A percentile compares a stretch with the other conserved stretches of the same genome.
Evolutionary conservation across 2,888 invertebrate species (phyloP).

Genomic region (Eretmocerus hayati): DNA sequence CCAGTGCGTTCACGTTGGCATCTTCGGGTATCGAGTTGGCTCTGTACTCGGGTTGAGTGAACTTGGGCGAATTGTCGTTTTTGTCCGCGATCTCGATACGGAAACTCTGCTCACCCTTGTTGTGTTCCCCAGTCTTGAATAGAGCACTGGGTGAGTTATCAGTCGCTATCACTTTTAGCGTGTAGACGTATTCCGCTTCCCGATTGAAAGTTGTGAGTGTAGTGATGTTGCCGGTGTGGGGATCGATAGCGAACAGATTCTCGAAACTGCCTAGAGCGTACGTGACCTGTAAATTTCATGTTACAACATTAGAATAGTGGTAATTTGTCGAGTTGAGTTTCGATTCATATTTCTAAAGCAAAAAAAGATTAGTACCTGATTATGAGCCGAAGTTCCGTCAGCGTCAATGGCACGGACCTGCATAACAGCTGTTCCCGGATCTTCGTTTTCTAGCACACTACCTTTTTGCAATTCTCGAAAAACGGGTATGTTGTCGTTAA

Average conservation of each 20-base stretch:
- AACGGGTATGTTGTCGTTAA: slow-evolving; percentile 84
- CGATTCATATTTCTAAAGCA: no score
- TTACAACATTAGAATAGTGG: background rate
- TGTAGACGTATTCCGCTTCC: slow-evolving; percentile 76
- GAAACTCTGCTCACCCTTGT: slow-evolving; percentile 73
- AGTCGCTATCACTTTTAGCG: slow-evolving; percentile 81
- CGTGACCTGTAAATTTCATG: slow-evolving; percentile 50
- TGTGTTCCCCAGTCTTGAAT: slow-evolving; percentile 59
- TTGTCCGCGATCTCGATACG: slow-evolving; percentile 89
- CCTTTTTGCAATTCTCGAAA: slow-evolving; percentile 78
- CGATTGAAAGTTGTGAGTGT: slow-evolving; percentile 78
- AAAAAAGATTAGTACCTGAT: no score
- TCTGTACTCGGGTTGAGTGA: slow-evolving; percentile 67
- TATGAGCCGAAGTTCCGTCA: slow-evolving; percentile 77
- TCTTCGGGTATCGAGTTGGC: slow-evolving; percentile 75
- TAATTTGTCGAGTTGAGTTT: no score
- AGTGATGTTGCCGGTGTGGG: slow-evolving; percentile 80
- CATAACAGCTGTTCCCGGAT: slow-evolving; percentile 77
- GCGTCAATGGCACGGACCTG: slow-evolving; percentile 79
- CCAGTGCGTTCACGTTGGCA: slow-evolving; percentile 73
- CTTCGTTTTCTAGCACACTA: slow-evolving; percentile 79
- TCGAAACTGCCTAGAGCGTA: slow-evolving; percentile 64
- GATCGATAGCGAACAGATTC: slow-evolving; percentile 77
- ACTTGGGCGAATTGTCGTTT: slow-evolving; percentile 91
- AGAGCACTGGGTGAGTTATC: slow-evolving; percentile 84